Evolutionary conservation across 2,797 vertebrate genomes (phyloP).

Genomic region (Sciaenops ocellatus): DNA sequence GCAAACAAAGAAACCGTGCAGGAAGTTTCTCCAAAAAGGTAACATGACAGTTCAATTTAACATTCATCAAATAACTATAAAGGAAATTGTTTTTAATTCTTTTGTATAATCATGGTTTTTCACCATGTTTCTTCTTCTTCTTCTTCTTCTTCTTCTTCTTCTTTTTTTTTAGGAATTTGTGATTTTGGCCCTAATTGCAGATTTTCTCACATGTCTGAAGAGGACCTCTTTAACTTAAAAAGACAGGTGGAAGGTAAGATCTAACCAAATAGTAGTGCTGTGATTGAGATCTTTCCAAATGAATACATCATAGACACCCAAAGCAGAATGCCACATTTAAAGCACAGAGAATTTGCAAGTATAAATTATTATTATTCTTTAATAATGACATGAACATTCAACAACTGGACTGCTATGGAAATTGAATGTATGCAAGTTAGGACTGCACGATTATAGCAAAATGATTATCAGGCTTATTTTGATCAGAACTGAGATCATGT

Average conservation of each 20-base stretch:
- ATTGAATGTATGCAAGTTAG: not conserved
- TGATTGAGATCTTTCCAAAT: not conserved
- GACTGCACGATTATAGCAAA: too few relatives aligned
- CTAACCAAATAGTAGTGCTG: constrained; percentile 39
- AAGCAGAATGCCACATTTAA: not conserved
- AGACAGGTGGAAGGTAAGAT: constrained; percentile 90
- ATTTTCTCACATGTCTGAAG: constrained; percentile 96
- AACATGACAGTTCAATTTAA: not conserved
- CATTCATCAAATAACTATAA: not conserved
- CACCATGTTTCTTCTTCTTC: not conserved
- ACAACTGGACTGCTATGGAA: not conserved
- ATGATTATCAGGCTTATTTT: too few relatives aligned
- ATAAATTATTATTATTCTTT: not conserved
- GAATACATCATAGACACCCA: not conserved
- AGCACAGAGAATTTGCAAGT: not conserved
- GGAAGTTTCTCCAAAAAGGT: constrained; percentile 96
- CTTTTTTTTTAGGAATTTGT: constrained; percentile 88
- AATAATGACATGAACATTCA: not conserved
- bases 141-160: too few relatives aligned
- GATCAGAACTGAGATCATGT: too few relatives aligned
- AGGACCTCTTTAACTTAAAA: constrained; percentile 88
- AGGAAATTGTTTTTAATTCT: not conserved
- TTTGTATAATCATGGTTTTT: not conserved
- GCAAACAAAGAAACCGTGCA: constrained; percentile 93
- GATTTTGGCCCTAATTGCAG: constrained; percentile 94